phyloP scores from a whole-genome alignment of 2,888 invertebrate species.

The Apodemia mormo region DNA sequence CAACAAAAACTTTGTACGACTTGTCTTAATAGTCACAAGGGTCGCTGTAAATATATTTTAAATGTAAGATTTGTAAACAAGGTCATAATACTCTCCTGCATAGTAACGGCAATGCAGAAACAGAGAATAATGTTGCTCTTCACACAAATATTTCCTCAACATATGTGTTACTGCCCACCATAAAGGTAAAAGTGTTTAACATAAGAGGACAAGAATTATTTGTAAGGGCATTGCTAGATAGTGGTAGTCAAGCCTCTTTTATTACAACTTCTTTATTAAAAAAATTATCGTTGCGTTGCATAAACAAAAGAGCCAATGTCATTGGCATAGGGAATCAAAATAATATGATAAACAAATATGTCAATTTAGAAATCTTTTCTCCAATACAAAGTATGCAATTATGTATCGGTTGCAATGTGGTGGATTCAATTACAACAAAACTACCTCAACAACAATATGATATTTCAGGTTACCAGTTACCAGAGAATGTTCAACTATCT shows the following conservation, averaged over 20 bases:
- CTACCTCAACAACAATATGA: constrained; percentile 3
- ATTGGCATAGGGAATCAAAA: neutral
- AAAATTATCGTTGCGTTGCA: neutral
- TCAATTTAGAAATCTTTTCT: neutral
- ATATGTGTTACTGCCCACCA: too few relatives aligned
- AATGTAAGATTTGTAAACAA: constrained; percentile 31
- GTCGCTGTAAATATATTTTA: constrained; percentile 29
- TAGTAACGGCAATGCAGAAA: neutral
- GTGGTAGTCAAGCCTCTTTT: too few relatives aligned
- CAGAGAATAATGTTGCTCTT: neutral
- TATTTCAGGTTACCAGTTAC: neutral
- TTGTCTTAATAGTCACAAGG: constrained; percentile 27
- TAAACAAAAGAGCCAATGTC: neutral
- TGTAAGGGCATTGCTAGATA: too few relatives aligned
- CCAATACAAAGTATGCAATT: neutral
- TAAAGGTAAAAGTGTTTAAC: too few relatives aligned
- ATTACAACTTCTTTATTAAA: neutral
- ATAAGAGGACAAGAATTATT: too few relatives aligned
- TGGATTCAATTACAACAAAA: neutral
- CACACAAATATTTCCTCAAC: too few relatives aligned
- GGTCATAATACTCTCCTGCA: constrained; percentile 30
- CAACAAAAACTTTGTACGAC: neutral
- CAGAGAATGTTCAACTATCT: constrained; percentile 21
- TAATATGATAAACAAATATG: neutral
- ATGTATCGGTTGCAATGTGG: neutral